Evolutionary conservation across 2,797 vertebrate species (phyloP).

Genomic region (Echiichthys vipera): DNA sequence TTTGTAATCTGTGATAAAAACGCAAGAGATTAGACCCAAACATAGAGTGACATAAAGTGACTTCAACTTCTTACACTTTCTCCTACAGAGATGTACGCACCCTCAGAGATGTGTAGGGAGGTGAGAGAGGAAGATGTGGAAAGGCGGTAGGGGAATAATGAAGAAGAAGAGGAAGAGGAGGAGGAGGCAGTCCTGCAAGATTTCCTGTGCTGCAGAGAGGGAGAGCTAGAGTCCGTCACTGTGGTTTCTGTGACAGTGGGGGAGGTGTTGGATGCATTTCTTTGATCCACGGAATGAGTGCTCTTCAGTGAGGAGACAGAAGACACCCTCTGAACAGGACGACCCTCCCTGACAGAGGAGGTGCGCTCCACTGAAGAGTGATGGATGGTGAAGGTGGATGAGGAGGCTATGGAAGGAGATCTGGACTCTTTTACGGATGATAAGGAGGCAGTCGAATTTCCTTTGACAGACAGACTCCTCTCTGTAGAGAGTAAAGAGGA

Average conservation of each 20-base stretch:
- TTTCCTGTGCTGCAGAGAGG: conserved; percentile 83
- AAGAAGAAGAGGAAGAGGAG: conserved; percentile 87
- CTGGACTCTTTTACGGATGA: conserved; percentile 63
- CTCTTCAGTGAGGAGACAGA: conserved; percentile 72
- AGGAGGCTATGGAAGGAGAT: conserved; percentile 57
- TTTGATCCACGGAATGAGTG: conserved; percentile 47
- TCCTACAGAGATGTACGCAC: conserved; percentile 49
- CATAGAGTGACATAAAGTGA: background rate
- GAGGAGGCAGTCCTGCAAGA: conserved; percentile 87
- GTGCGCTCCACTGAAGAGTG: conserved; percentile 21
- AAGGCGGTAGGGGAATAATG: conserved; percentile 82
- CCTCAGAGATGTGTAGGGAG: conserved; percentile 91
- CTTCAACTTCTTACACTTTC: background rate
- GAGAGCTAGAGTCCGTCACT: conserved; percentile 63
- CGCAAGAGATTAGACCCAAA: conserved; percentile 6
- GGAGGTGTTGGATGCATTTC: conserved; percentile 14
- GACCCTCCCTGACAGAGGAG: conserved; percentile 46
- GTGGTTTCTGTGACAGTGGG: conserved; percentile 35
- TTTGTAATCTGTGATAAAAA: conserved; percentile 87
- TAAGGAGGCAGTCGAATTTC: conserved; percentile 59
- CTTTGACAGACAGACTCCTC: conserved; percentile 55
- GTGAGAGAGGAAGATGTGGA: conserved; percentile 91
- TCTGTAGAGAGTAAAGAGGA: conserved; percentile 72
- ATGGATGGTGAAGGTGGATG: conserved; percentile 41
- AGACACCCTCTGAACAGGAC: conserved; percentile 47